These are phyloP conservation scores for Dioctria linearis DNA, from an alignment of 2,888 invertebrate genomes.

Conservation along the genomic window DNA sequence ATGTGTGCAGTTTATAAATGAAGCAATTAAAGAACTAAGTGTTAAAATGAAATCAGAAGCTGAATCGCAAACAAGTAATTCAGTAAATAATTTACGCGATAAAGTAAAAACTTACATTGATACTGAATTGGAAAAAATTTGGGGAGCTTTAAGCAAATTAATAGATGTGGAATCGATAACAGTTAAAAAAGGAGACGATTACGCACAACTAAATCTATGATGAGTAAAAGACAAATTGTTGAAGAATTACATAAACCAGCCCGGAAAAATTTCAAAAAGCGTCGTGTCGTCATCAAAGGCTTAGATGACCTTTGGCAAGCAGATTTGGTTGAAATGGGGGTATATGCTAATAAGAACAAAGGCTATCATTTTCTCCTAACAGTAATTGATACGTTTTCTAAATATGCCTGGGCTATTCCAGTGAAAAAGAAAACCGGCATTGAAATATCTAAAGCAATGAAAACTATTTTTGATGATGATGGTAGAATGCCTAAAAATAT, in stretches of 20 bases:
- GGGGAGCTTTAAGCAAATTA: too few species aligned
- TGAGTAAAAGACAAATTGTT: conserved; percentile 56
- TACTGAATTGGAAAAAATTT: background rate
- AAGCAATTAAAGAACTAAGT: background rate
- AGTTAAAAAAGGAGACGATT: background rate
- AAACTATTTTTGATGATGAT: too few species aligned
- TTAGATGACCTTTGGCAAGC: too few species aligned
- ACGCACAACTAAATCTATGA: background rate
- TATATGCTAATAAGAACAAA: conserved; percentile 64
- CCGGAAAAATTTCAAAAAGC: too few species aligned
- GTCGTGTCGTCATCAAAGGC: too few species aligned
- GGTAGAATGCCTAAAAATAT: conserved; percentile 16
- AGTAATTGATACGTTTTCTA: too few species aligned
- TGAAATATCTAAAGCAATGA: too few species aligned
- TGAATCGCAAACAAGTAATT: background rate
- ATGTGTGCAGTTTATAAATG: background rate
- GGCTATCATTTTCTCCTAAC: conserved; percentile 61
- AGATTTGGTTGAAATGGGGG: background rate
- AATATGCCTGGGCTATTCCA: too few species aligned
- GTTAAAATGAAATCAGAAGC: background rate
- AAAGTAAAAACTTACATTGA: background rate
- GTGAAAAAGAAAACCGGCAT: too few species aligned
- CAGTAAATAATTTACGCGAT: too few species aligned
- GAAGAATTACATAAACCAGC: conserved; percentile 66
- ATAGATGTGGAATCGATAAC: background rate